These are phyloP conservation scores for Enteromius treurensis DNA, from an alignment of 2,797 vertebrate genomes.

Conservation along the genomic window DNA sequence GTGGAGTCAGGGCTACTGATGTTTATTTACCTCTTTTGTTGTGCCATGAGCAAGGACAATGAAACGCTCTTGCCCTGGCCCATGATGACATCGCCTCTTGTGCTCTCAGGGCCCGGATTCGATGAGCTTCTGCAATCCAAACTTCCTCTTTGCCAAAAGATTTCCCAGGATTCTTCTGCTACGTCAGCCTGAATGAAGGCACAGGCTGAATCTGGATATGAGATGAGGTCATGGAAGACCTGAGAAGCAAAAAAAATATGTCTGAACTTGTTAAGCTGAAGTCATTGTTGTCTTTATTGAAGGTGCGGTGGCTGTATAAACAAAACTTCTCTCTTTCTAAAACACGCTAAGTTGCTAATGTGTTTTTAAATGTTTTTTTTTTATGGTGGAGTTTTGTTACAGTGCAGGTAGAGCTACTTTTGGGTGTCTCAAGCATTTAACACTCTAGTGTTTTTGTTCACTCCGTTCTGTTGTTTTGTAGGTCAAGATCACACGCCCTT, in stretches of 20 bases:
- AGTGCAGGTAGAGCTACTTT: slow-evolving; percentile 11
- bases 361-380: slow-evolving; percentile 39
- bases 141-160: slow-evolving; percentile 79
- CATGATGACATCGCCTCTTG: slow-evolving; percentile 81
- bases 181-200: slow-evolving; percentile 63
- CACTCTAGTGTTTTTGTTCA: slow-evolving; percentile 20
- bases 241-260: background rate
- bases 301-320: slow-evolving; percentile 14
- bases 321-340: slow-evolving; percentile 10
- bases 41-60: slow-evolving; percentile 85
- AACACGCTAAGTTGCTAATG: slow-evolving; percentile 13
- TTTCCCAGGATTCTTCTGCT: slow-evolving; percentile 68
- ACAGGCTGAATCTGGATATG: slow-evolving; percentile 12
- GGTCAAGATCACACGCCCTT: slow-evolving; percentile 60
- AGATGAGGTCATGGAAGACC: slow-evolving; percentile 30
- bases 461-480: slow-evolving; percentile 60
- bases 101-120: slow-evolving; percentile 84
- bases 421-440: slow-evolving; percentile 5
- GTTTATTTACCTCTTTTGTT: slow-evolving; percentile 91
- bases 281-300: slow-evolving; percentile 23
- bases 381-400: slow-evolving; percentile 27
- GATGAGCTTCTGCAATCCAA: slow-evolving; percentile 77
- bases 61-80: slow-evolving; percentile 77
- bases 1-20: slow-evolving; percentile 76
- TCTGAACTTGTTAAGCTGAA: slow-evolving; percentile 16